Percentiles rank a stretch among this genome's conserved stretches.
Conservation (phyloP, 1,140 invertebrate species). For the Phthorimaea operculella region DNA sequence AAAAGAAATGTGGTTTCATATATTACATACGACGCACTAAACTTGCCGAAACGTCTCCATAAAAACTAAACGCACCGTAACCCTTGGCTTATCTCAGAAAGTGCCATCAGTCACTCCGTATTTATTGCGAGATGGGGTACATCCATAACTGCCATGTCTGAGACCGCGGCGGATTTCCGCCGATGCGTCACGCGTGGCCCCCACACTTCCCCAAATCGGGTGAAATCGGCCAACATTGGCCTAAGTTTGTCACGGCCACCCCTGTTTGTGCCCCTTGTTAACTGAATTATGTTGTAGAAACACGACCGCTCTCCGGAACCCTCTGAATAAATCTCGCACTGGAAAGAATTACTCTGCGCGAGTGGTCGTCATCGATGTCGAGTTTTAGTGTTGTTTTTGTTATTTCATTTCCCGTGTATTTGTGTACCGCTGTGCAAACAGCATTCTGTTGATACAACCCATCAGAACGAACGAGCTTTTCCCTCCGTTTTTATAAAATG, state of each 20-base stretch:
- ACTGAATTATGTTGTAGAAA: slow-evolving; percentile 61
- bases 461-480: slow-evolving; percentile 1
- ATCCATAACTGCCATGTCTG: slow-evolving; percentile 53
- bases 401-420: slow-evolving; percentile 1
- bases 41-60: too few relatives aligned
- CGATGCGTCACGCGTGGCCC: slow-evolving; percentile 44
- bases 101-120: not conserved
- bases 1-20: too few relatives aligned
- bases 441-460: not conserved
- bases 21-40: too few relatives aligned
- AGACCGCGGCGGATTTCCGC: slow-evolving; percentile 50
- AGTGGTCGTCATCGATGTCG: not conserved
- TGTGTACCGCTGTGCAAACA: not conserved
- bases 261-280: slow-evolving; percentile 49
- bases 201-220: not conserved
- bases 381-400: slow-evolving; percentile 3
- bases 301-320: slow-evolving; percentile 39
- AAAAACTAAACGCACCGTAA: not conserved
- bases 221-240: not conserved
- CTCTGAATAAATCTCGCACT: slow-evolving; percentile 53
- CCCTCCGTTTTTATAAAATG: not conserved
- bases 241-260: not conserved
- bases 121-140: slow-evolving; percentile 45
- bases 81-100: not conserved
- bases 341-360: slow-evolving; percentile 20